Evolutionary conservation across 2,113 vertebrate species (phyloP).

Genomic region (Oxygymnocypris stewartii): DNA sequence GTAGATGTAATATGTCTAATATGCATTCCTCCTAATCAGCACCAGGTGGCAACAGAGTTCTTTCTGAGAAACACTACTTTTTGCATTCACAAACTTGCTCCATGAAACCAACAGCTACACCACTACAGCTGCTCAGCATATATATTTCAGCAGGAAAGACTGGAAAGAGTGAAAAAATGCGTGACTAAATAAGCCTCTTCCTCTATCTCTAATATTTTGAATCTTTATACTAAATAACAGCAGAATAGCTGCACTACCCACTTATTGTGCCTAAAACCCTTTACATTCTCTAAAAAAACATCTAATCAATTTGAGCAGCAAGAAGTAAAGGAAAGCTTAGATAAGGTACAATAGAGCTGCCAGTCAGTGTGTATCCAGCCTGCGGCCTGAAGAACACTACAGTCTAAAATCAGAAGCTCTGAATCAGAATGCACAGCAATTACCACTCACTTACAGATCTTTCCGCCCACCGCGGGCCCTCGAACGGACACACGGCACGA

Average conservation of each 20-base stretch:
- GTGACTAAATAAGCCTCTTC: background rate
- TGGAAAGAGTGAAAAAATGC: background rate
- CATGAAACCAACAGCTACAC: background rate
- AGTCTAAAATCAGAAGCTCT: constrained; percentile 33
- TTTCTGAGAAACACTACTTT: background rate
- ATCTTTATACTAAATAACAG: background rate
- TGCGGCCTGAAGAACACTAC: constrained; percentile 2
- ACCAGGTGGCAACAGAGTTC: constrained; percentile 71
- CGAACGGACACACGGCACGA: background rate
- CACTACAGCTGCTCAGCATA: background rate
- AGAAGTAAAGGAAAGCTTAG: background rate
- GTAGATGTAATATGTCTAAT: background rate
- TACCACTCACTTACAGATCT: constrained; percentile 52
- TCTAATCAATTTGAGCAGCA: background rate
- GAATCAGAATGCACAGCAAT: constrained; percentile 44
- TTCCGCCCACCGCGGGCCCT: constrained; percentile 47
- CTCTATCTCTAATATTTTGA: background rate
- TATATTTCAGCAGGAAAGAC: background rate
- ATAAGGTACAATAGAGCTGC: background rate
- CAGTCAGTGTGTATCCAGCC: constrained; percentile 1
- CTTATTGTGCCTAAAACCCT: background rate
- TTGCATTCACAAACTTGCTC: background rate
- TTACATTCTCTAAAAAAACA: background rate
- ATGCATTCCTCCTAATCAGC: constrained; percentile 41
- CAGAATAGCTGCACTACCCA: background rate